phyloP scores from a whole-genome alignment of 2,113 vertebrate genomes.

The Thalassoma bifasciatum region DNA sequence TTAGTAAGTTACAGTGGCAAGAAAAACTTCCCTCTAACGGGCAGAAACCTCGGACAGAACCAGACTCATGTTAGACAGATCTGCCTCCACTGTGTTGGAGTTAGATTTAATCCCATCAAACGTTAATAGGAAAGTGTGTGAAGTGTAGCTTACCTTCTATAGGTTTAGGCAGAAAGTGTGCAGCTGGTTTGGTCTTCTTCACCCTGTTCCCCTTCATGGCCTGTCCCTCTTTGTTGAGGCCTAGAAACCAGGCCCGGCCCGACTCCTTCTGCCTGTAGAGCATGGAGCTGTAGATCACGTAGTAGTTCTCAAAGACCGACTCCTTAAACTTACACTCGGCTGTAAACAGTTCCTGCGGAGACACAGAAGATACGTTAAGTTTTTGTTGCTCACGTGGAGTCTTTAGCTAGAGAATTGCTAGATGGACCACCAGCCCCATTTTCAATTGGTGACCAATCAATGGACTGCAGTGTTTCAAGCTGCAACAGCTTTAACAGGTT shows the following conservation, averaged over 20 bases:
- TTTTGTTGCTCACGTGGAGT: not conserved
- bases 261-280: conserved; percentile 99
- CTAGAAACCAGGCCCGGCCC: conserved; percentile 97
- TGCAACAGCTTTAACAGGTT: too few relatives aligned
- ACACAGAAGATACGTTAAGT: not conserved
- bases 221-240: conserved; percentile 97
- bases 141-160: conserved; percentile 90
- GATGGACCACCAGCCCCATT: too few relatives aligned
- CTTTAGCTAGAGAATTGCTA: too few relatives aligned
- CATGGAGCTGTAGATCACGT: conserved; percentile 99
- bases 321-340: conserved; percentile 99
- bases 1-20: too few relatives aligned
- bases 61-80: too few relatives aligned
- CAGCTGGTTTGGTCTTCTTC: conserved; percentile 99
- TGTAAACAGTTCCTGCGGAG: conserved; percentile 95
- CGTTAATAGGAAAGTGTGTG: not conserved
- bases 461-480: too few relatives aligned
- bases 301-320: conserved; percentile 99
- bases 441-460: too few relatives aligned
- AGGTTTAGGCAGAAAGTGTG: conserved; percentile 99
- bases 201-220: conserved; percentile 99
- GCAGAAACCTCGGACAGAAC: too few relatives aligned
- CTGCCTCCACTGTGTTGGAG: too few relatives aligned
- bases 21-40: too few relatives aligned
- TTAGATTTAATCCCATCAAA: not conserved